Base-by-base conservation (phyloP, 2,113 vertebrate genomes). In the Ceyx margarethae region DNA sequence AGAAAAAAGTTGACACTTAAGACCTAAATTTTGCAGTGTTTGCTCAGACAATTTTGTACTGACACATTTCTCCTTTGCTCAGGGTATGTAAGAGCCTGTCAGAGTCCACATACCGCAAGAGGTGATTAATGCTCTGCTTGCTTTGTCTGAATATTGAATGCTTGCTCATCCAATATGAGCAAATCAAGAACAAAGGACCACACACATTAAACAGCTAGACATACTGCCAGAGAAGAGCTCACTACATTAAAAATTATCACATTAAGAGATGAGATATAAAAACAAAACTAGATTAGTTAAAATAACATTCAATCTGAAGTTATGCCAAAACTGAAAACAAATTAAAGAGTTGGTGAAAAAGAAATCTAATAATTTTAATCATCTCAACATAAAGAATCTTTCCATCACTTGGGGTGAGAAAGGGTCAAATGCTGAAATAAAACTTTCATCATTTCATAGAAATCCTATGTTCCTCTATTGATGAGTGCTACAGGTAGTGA, bases 101-200 rank as follows among this genome's bases (percentile, higher is more conserved):
- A 66, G 56, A 29, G 43, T 71, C 22, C 54, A 46, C 48, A 51
- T 46, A 58, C 51, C 42, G 13, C 18, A 73, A 37, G 21, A 89
- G 20, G 16, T 80, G 60, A 91, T 79, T 85, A 89, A 93, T 60
- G 33, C 18, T 76, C 19, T 54, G 25, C 43, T 85, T 67, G 29
- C 67, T 67, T 77, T 94, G 33, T 73, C 66, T 90, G 51, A 81
- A n/a, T 65, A 85, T 60, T 48, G 54, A 73, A 51, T 57, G 33
- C 33, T 80, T 69, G 56, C 50, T 75, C 75, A 82, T 73, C 48
- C 71, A 60, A 3, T n/a, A 51, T 15, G 37, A 88, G 18, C 50
- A 81, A 72, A 43, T 42, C 17, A 82, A 76, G 69, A 91, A 61
- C 71, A 95, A 89, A 77, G 28, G 89, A 85, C 81, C 71, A 80